A percentile compares a stretch with the other conserved stretches of the same genome.
These are phyloP conservation scores for Sinohyriopsis cumingii DNA, from an alignment of 2,888 invertebrate genomes.

Conservation along the genomic window DNA sequence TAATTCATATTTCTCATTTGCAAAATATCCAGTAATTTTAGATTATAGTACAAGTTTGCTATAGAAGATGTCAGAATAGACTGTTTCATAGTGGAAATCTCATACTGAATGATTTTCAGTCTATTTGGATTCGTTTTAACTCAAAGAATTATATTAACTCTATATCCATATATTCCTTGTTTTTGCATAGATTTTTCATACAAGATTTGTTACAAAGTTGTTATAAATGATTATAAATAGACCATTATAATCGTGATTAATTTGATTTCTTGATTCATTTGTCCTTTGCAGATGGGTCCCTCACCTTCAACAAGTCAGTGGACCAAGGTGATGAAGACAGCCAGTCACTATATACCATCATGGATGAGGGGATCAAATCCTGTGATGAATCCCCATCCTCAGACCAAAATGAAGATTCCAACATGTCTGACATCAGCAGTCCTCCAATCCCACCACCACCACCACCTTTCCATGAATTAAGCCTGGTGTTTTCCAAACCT, in stretches of 20 bases:
- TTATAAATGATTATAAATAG: not conserved
- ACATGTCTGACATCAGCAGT: conserved; percentile 59
- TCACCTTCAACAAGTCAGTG: conserved; percentile 92
- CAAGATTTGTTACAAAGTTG: not conserved
- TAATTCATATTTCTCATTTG: no score
- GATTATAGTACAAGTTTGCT: no score
- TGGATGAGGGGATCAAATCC: conserved; percentile 84
- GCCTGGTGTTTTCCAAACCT: conserved; percentile 7
- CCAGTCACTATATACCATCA: conserved; percentile 78
- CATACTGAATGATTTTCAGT: no score
- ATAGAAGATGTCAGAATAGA: no score
- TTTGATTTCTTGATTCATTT: not conserved
- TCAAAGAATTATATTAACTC: no score
- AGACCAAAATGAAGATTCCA: conserved; percentile 58
- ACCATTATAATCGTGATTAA: not conserved
- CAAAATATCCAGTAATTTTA: no score
- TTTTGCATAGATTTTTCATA: not conserved
- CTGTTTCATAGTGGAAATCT: no score
- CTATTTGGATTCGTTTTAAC: no score
- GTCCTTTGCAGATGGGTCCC: conserved; percentile 81
- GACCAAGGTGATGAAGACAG: conserved; percentile 76
- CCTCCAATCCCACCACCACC: conserved; percentile 54
- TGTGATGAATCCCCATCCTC: conserved; percentile 74
- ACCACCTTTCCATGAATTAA: conserved; percentile 36
- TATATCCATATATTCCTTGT: no score